Conservation (phyloP, 2,888 invertebrate genomes). For the Hypselothyrea guttata region DNA sequence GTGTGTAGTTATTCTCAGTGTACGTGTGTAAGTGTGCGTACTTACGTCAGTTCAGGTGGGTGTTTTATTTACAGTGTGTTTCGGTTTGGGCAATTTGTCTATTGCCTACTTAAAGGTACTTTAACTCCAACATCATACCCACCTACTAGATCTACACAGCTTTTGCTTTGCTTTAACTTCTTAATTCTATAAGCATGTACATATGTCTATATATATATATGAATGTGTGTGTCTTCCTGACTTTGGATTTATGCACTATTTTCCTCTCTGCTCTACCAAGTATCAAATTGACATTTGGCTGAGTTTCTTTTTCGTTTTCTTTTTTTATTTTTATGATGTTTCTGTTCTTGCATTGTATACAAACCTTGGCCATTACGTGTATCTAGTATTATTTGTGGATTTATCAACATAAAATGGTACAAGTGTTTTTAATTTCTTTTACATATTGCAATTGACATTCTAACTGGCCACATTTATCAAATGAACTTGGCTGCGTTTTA, state of each 20-base stretch:
- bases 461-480: constrained; percentile 27
- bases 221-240: constrained; percentile 17
- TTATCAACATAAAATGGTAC: constrained; percentile 42
- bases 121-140: constrained; percentile 34
- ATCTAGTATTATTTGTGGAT: constrained; percentile 34
- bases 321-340: constrained; percentile 13
- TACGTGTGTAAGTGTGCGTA: constrained; percentile 53
- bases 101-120: constrained; percentile 30
- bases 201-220: constrained; percentile 27
- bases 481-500: constrained; percentile 28
- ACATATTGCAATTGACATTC: constrained; percentile 19
- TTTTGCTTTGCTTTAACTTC: constrained; percentile 15
- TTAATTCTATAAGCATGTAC: constrained; percentile 30
- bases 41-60: constrained; percentile 66
- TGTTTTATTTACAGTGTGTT: constrained; percentile 62
- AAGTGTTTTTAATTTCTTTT: constrained; percentile 14
- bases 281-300: constrained; percentile 61
- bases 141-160: constrained; percentile 49
- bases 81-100: constrained; percentile 20
- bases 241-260: constrained; percentile 6
- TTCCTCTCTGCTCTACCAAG: constrained; percentile 59
- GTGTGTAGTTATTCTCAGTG: constrained; percentile 30
- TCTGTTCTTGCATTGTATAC: constrained; percentile 36
- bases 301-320: constrained; percentile 11
- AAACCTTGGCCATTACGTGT: constrained; percentile 46